Evolutionary conservation across 2,113 vertebrate genomes (phyloP).

Genomic region (Elaphurus davidianus): DNA sequence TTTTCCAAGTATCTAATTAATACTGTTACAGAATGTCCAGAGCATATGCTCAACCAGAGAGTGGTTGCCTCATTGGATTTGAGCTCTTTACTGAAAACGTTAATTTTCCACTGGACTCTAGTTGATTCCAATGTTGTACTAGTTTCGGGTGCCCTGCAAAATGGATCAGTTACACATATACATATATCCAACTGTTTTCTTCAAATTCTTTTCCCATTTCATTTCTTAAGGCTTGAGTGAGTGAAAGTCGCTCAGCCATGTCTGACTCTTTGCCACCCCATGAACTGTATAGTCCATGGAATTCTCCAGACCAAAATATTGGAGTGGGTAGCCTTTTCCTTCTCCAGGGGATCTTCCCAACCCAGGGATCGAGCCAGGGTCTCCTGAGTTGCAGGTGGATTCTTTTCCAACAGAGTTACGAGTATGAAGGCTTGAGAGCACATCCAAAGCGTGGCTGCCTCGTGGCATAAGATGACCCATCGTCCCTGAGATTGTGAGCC

Average conservation of each 20-base stretch:
- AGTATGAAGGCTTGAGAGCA: not conserved
- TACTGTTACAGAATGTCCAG: not conserved
- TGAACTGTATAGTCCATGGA: too few species aligned
- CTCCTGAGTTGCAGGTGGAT: too few species aligned
- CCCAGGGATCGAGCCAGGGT: too few species aligned
- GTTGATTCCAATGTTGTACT: not conserved
- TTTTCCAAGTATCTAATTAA: not conserved
- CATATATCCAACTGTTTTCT: not conserved
- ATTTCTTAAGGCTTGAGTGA: not conserved
- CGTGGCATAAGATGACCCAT: not conserved
- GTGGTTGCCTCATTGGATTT: not conserved
- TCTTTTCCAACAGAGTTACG: too few species aligned
- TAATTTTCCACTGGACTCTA: fast-evolving
- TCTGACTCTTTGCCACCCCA: too few species aligned
- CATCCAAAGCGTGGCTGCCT: not conserved
- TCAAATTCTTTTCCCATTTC: not conserved
- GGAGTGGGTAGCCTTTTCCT: too few species aligned
- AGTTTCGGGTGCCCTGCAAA: not conserved
- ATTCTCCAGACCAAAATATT: too few species aligned
- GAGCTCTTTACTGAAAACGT: not conserved
- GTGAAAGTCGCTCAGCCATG: too few species aligned
- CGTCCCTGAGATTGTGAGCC: not conserved
- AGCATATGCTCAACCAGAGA: not conserved
- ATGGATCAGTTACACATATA: not conserved
- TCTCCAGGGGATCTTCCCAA: too few species aligned